Conservation (phyloP, 1,140 invertebrate species). For the Tyrophagus putrescentiae region DNA sequence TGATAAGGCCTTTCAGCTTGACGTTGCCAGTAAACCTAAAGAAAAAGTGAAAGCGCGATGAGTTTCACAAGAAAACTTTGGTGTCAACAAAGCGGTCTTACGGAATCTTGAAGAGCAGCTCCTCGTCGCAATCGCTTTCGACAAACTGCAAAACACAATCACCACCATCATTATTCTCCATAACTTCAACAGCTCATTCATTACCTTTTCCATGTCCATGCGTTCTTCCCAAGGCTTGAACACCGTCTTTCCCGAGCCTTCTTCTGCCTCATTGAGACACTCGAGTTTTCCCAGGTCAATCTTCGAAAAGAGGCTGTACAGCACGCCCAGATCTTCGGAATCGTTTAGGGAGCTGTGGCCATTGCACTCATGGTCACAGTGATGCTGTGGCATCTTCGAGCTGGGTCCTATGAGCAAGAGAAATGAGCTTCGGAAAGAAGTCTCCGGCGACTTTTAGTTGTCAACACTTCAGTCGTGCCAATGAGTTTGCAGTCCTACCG, state of each 20-base stretch:
- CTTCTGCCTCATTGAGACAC: conserved; percentile 71
- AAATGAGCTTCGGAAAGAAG: too few relatives aligned
- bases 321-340: conserved; percentile 41
- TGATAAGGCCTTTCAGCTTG: conserved; percentile 80
- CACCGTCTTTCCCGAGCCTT: conserved; percentile 67
- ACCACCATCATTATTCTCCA: not conserved
- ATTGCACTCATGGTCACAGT: conserved; percentile 17
- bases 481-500: too few relatives aligned
- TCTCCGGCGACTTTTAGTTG: too few relatives aligned
- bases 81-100: conserved; percentile 36
- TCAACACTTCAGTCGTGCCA: too few relatives aligned
- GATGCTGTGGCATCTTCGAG: conserved; percentile 17
- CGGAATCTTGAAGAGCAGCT: conserved; percentile 86
- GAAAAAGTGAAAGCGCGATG: not conserved
- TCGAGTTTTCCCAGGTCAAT: conserved; percentile 75
- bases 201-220: conserved; percentile 54
- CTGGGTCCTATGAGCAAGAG: too few relatives aligned
- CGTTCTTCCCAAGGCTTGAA: conserved; percentile 86
- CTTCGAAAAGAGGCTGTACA: conserved; percentile 74
- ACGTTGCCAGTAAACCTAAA: conserved; percentile 63
- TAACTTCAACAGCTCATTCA: conserved; percentile 15
- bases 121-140: conserved; percentile 84
- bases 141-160: conserved; percentile 52
- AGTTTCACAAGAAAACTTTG: not conserved
- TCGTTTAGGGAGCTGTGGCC: conserved; percentile 7